Base-by-base conservation (phyloP, 2,888 invertebrate species). In the Ichneumon xanthorius region DNA sequence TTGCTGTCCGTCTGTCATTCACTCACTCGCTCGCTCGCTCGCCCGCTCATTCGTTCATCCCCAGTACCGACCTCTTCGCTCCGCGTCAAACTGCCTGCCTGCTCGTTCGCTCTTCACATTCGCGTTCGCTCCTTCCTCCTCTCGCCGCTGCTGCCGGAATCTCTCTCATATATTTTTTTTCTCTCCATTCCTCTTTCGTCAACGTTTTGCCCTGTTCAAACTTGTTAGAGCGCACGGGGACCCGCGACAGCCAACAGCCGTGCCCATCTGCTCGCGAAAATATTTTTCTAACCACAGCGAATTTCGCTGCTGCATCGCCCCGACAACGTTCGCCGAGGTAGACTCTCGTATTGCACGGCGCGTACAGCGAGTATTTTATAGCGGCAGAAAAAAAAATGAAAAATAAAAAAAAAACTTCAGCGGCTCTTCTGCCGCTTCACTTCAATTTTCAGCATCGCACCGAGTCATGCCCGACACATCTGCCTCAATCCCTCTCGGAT, bases 1-100 rank as follows among this genome's bases (percentile, higher is more conserved):
- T 95, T 95, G 91, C 93, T 93, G 93, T 93, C 93, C 91, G 90
- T 88, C 89, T 88, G 90, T 90, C 91, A 89, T 89, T 90, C 90
- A 87, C 87, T 88, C 88, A 87, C 88, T 87, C 80, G 86, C 89
- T 86, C 80, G 86, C 89, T 86, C 87, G 88, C 89, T 67, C 87
- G 86, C 88, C 88, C 88, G 88, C 87, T 89, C 89, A 89, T 89
- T 90, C 90, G 87, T 80, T 87, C 90, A 87, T 87, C 88, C 76
- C 68, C 55, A 63, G 71, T 76, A 78, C 63, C 82, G 58, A 61
- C 33, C 48, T 50, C 65, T 86, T 73, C 71, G 65, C 85, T 73
- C 58, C 73, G 45, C 87, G 84, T 80, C 86, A 87, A 88, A 88
- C 89, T 88, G 87, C 87, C 86, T 82, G 55, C 71, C 79, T 77